Evolutionary conservation across 2,797 vertebrate species (phyloP).

Genomic region (Pyrocephalus nanus): DNA sequence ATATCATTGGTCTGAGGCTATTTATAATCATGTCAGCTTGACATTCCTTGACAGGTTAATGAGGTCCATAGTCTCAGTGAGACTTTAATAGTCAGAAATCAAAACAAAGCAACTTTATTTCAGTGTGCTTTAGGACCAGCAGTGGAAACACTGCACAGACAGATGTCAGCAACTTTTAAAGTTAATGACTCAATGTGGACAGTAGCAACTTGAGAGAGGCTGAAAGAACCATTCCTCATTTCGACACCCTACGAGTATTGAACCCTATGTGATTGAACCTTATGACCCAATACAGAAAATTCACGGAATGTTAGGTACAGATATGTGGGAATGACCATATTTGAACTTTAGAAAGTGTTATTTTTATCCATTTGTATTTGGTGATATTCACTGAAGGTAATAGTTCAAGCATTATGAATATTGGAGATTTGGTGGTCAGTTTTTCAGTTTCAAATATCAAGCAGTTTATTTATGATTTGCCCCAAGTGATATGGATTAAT

Average conservation of each 20-base stretch:
- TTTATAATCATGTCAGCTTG: background rate
- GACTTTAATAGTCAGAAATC: background rate
- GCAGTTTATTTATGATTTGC: background rate
- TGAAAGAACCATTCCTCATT: background rate
- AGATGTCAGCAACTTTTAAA: background rate
- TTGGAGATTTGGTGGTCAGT: background rate
- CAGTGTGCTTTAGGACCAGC: background rate
- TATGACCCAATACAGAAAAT: background rate
- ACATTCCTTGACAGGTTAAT: background rate
- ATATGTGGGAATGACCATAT: background rate
- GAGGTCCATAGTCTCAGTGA: background rate
- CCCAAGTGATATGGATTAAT: background rate
- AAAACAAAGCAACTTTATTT: background rate
- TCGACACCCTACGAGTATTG: background rate
- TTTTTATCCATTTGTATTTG: background rate
- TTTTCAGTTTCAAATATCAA: background rate
- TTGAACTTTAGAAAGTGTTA: background rate
- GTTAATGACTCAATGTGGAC: background rate
- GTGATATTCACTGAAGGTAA: background rate
- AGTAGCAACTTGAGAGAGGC: background rate
- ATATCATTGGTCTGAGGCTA: background rate
- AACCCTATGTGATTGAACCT: background rate
- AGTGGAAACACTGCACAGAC: background rate
- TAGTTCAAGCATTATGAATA: background rate
- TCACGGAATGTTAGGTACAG: fast-evolving